phyloP scores from a whole-genome alignment of 1,140 invertebrate species.

The Hestina assimilis region DNA sequence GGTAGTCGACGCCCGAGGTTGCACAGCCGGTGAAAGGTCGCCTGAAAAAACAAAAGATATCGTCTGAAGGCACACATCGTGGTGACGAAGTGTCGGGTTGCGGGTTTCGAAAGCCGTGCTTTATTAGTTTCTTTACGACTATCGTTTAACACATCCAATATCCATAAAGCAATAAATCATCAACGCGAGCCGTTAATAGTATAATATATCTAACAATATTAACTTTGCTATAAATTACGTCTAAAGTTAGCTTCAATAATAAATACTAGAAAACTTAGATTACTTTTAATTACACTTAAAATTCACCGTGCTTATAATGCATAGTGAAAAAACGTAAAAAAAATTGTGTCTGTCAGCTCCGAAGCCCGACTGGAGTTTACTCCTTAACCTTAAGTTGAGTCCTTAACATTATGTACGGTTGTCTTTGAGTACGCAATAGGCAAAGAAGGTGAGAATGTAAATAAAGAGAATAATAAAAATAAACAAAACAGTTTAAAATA shows the following conservation, averaged over 20 bases:
- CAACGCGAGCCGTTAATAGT: slow-evolving; percentile 26
- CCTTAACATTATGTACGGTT: no score
- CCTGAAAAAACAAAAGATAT: slow-evolving; percentile 65
- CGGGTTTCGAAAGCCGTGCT: slow-evolving; percentile 22
- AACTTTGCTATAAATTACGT: slow-evolving; percentile 5
- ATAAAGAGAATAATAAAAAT: no score
- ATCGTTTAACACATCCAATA: slow-evolving; percentile 20
- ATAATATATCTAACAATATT: slow-evolving; percentile 12
- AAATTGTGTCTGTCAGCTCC: no score
- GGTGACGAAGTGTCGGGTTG: slow-evolving; percentile 48
- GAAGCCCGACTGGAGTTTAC: no score
- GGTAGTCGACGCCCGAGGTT: slow-evolving; percentile 55
- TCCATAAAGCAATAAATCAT: slow-evolving; percentile 31
- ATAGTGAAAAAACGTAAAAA: no score
- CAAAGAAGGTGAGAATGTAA: no score
- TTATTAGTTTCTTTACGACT: slow-evolving; percentile 32
- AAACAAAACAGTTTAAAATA: no score
- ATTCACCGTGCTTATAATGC: no score
- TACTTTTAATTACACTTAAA: no score
- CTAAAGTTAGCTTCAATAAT: background rate
- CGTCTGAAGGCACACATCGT: slow-evolving; percentile 24
- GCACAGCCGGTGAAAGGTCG: slow-evolving; percentile 62
- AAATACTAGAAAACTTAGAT: background rate
- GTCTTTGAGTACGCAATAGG: no score
- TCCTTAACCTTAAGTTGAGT: no score